phyloP scores from a whole-genome alignment of 2,888 invertebrate species.

The Luffia ferchaultella region DNA sequence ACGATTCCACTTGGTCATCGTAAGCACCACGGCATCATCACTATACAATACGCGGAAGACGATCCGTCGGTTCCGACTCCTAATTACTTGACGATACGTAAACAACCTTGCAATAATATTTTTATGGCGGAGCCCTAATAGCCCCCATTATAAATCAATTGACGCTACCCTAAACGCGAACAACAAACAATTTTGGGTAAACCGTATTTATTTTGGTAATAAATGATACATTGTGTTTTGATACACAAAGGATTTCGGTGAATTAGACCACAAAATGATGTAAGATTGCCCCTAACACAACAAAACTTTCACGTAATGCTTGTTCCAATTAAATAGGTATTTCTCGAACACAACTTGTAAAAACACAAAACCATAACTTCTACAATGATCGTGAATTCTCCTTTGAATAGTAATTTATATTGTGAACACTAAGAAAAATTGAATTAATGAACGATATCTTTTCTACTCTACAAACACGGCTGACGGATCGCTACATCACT shows the following conservation, averaged over 20 bases:
- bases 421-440: too few species aligned
- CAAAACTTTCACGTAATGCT: background rate
- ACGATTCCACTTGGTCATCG: constrained; percentile 43
- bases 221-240: background rate
- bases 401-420: too few species aligned
- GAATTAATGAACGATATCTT: too few species aligned
- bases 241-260: background rate
- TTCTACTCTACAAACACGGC: too few species aligned
- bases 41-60: background rate
- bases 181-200: background rate
- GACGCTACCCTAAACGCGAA: background rate
- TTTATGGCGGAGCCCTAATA: constrained; percentile 60
- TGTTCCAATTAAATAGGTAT: background rate
- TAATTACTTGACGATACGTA: constrained; percentile 44
- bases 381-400: too few species aligned
- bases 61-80: constrained; percentile 28
- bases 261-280: background rate
- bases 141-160: constrained; percentile 50
- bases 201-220: background rate
- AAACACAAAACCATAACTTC: too few species aligned
- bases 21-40: constrained; percentile 19
- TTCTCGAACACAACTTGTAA: too few species aligned
- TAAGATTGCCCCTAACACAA: background rate
- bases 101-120: constrained; percentile 34
- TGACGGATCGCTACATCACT: too few species aligned